Base-by-base conservation (phyloP, 2,888 invertebrate species). In the Eremobia ochroleuca region DNA sequence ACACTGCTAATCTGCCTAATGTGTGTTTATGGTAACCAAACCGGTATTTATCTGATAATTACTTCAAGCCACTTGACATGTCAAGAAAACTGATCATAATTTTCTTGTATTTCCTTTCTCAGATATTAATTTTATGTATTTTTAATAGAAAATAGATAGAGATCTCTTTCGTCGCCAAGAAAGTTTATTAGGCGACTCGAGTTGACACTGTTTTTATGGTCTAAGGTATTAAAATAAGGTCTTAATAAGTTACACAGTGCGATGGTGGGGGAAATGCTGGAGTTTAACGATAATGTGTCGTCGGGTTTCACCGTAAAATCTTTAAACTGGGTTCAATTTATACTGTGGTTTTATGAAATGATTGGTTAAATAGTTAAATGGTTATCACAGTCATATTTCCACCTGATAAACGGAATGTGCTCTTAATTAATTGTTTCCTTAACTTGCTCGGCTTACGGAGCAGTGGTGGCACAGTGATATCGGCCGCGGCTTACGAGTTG, bases 51-150 rank as follows among this genome's bases (percentile, higher is more conserved):
- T 52, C 75, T 75, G 43, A 52, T 65, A 81, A 81, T 65, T 37
- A 68, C 62, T 43, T 49, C 28, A 21, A 76, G 55, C 37, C 18
- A 37, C 13, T 61, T 67, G 52, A 55, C 21, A 55, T 55, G 21
- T 67, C 66, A 67, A 66, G 62, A 67, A 76, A 82, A 64, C 34
- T 64, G n/a, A 62, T n/a, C 18, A 75, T 65, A 75, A 66, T 55
- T 82, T 73, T 67, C 46, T n/a, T 5, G n/a, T 0, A 59, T 18
- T 82, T 68, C 68, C 76, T 79, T 37, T 68, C 67, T 31, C 3
- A 46, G 68, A 77, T 58, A 76, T 49, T 31, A 65, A 31, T 64
- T 82, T 82, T 69, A 80, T 77, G 68, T 59, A 43, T 65, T 82
- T 83, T 81, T 78, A 67, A 78, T 71, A 62, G 66, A 52, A 70